Conservation (phyloP, 2,797 vertebrate species). For the Hirundo rustica region DNA sequence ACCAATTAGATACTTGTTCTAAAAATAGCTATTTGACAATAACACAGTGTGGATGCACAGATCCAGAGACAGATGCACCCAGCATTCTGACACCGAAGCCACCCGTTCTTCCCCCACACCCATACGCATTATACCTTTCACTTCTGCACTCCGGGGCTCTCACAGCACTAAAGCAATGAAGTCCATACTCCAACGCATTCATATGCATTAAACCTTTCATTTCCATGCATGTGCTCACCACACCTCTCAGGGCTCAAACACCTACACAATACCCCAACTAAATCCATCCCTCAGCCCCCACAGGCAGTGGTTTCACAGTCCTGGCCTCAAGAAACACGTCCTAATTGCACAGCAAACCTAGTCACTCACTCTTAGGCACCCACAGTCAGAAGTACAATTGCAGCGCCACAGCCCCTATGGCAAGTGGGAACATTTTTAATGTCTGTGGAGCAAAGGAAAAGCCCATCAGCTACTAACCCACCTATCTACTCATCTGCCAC, state of each 20-base stretch:
- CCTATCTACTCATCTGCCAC: neutral
- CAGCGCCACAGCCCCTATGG: neutral
- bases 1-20: conserved; percentile 67
- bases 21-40: conserved; percentile 72
- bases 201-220: neutral
- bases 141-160: neutral
- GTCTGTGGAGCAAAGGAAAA: neutral
- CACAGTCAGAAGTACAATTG: neutral
- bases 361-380: neutral
- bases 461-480: neutral
- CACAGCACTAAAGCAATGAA: neutral
- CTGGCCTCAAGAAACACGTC: neutral
- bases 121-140: neutral
- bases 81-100: conserved; percentile 10
- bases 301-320: neutral
- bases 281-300: neutral
- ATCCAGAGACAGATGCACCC: conserved; percentile 25
- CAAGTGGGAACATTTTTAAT: neutral
- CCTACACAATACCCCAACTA: neutral
- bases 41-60: conserved; percentile 3
- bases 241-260: neutral
- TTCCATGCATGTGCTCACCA: neutral
- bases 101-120: neutral
- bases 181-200: neutral
- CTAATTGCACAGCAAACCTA: neutral